These are phyloP conservation scores for Listrodromus nycthemerus DNA, from an alignment of 2,888 invertebrate genomes.

Conservation along the genomic window DNA sequence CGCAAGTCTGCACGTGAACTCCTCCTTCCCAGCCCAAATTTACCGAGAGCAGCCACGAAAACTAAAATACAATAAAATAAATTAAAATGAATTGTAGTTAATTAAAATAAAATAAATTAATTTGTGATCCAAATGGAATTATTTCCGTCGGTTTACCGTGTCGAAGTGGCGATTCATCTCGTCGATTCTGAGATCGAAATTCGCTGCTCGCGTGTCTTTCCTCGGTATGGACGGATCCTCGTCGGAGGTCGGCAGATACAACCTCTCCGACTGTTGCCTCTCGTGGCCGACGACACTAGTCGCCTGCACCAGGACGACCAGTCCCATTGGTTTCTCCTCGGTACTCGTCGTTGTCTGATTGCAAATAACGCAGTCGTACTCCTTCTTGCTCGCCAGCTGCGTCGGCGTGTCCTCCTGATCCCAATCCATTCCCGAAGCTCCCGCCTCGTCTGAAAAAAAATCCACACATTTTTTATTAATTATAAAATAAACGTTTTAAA, in stretches of 20 bases:
- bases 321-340: conserved; percentile 93
- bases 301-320: conserved; percentile 94
- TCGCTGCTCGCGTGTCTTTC: conserved; percentile 89
- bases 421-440: conserved; percentile 87
- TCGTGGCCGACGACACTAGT: conserved; percentile 95
- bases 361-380: conserved; percentile 98
- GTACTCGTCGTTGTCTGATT: conserved; percentile 95
- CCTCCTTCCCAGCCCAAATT: conserved; percentile 96
- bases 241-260: conserved; percentile 88
- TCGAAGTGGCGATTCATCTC: conserved; percentile 92
- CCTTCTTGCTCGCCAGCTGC: conserved; percentile 86
- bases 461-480: not conserved
- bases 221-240: conserved; percentile 87
- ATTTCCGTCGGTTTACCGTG: conserved; percentile 85
- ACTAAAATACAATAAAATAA: conserved; percentile 81
- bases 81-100: not conserved
- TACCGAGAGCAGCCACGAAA: conserved; percentile 92
- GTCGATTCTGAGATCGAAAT: conserved; percentile 92
- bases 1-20: conserved; percentile 97
- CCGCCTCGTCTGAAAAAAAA: conserved; percentile 81
- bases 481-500: not conserved
- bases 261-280: conserved; percentile 86
- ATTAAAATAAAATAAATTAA: conserved; percentile 36
- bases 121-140: not conserved
- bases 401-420: conserved; percentile 87